Evolutionary conservation across 2,113 vertebrate genomes (phyloP), one percentile per base, ranked within the genome.

Genomic region (Protomyctophum bolini): DNA sequence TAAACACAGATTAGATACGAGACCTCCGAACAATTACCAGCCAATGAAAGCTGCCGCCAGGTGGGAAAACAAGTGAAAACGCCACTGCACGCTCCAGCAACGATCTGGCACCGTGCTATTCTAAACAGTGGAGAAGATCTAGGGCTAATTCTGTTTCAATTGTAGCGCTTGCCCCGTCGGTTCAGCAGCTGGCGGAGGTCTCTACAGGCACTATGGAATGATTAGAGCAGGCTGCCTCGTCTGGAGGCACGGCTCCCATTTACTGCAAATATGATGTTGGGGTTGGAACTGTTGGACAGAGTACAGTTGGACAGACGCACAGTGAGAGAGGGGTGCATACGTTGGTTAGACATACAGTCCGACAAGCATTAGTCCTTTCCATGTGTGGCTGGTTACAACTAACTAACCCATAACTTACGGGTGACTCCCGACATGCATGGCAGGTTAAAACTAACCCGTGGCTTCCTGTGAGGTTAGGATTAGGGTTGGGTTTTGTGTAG

Each of bases 1-100:
- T 65, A 81, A 78, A 87, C 66, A 79, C 45, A 84, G 85, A 88
- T 86, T 63, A 70, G 73, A 47, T 14, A 21, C 47, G 62, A 82
- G 55, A 79, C 63, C 58, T 68, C 64, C 21, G 65, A 78, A 65
- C 58, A 72, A 58, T 69, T 55, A 51, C 41, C 60, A 59, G 54
- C 58, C 54, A 77, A 67, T 46, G 14, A 66, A 65, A 82, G 50
- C 70, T 9, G 52, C 29, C 21, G 55, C 14, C 69, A 46, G 21
- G 45, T 68, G 57, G 52, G 46, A 79, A 85, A 86, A 85, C 48
- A 76, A 21, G 33, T 41, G 33, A 41, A 41, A 41, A 41, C 33
- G 33, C 73, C 67, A 77, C 73, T 58, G 73, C 70, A 41, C 4
- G 62, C 45, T 82, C 75, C 63, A 86, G 66, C 71, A 79, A 77